phyloP scores from a whole-genome alignment of 2,113 vertebrate genomes.

The Ceyx cyanopectus region DNA sequence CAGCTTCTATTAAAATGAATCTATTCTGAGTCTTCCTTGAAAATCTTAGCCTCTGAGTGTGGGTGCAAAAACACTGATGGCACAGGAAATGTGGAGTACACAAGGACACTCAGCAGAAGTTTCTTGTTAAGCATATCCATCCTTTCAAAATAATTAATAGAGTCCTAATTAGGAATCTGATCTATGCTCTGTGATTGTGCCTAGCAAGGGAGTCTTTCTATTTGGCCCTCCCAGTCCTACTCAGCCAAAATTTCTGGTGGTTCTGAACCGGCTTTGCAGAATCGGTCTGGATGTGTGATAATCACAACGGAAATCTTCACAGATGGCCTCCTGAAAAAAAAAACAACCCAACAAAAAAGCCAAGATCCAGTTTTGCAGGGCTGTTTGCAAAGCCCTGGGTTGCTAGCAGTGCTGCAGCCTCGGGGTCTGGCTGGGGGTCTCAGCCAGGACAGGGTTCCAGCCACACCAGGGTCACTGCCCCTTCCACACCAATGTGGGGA shows the following conservation, averaged over 20 bases:
- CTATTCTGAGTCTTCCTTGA: background rate
- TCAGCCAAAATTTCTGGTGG: background rate
- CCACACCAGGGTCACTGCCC: background rate
- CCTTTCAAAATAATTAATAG: conserved; percentile 20
- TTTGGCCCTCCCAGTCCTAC: background rate
- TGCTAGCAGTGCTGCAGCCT: background rate
- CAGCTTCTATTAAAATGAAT: background rate
- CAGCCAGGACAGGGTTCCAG: accelerated
- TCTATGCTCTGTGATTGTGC: background rate
- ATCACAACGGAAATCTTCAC: background rate
- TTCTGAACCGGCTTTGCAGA: background rate
- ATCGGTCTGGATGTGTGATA: background rate
- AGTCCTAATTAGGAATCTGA: background rate
- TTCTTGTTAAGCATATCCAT: conserved; percentile 9
- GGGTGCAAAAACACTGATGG: background rate
- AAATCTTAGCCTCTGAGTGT: background rate
- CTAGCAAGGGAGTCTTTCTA: background rate
- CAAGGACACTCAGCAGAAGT: background rate
- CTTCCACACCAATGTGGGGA: accelerated
- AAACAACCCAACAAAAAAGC: no score
- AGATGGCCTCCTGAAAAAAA: background rate
- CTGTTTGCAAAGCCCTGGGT: background rate
- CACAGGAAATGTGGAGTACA: background rate
- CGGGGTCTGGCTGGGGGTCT: background rate
- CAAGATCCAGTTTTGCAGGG: background rate